phyloP scores from a whole-genome alignment of 2,888 invertebrate species.

The Zelleria hepariella region DNA sequence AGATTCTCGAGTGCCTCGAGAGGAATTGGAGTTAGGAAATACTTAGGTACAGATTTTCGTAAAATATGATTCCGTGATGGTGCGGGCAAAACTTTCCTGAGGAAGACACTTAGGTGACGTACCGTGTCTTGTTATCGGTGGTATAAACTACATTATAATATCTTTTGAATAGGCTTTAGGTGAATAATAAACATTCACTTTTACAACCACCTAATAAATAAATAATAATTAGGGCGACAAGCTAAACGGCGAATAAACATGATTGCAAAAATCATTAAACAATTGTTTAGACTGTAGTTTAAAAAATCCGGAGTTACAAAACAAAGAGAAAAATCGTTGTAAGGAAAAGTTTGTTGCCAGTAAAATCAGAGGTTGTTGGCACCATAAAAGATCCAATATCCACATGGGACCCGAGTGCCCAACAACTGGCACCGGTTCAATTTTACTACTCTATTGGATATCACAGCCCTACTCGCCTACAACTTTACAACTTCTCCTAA shows the following conservation, averaged over 20 bases:
- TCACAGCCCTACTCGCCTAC: not conserved
- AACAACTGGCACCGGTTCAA: not conserved
- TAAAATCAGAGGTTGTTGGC: not conserved
- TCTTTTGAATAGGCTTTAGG: no score
- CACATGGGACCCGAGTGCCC: not conserved
- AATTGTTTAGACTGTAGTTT: not conserved
- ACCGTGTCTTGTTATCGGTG: no score
- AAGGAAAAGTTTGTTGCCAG: not conserved
- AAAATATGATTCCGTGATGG: not conserved
- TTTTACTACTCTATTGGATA: not conserved
- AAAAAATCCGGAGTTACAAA: no score
- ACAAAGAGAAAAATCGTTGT: not conserved
- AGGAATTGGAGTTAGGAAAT: not conserved
- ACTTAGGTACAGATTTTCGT: not conserved
- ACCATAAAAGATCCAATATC: not conserved
- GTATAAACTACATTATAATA: no score
- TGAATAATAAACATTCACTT: no score
- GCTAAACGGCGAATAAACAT: no score
- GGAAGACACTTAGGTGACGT: no score
- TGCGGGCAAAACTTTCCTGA: no score
- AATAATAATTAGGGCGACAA: no score
- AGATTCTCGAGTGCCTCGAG: not conserved
- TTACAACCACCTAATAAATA: no score
- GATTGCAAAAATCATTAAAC: no score
- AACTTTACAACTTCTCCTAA: no score